phyloP scores from a whole-genome alignment of 2,888 invertebrate genomes.

The Apeira syringaria region DNA sequence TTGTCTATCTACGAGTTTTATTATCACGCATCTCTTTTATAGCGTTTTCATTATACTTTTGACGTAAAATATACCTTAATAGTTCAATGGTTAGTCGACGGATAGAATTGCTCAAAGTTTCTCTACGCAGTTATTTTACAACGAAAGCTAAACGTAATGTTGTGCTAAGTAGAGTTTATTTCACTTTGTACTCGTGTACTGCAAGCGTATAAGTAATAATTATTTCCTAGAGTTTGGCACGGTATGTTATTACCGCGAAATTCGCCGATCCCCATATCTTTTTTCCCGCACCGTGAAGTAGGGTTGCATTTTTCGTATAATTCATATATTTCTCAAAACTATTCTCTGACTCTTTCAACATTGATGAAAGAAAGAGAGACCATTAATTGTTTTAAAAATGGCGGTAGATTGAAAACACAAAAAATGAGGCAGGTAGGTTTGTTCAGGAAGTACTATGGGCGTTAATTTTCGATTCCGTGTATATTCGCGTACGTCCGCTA shows the following conservation, averaged over 20 bases:
- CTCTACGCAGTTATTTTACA: too few species aligned
- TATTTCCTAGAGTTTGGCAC: slow-evolving; percentile 36
- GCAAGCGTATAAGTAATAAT: slow-evolving; percentile 35
- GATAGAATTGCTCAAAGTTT: too few species aligned
- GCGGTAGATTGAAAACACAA: slow-evolving; percentile 13
- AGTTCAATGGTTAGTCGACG: too few species aligned
- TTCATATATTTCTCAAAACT: slow-evolving; percentile 37
- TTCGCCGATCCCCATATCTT: slow-evolving; percentile 23
- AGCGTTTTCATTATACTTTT: too few species aligned
- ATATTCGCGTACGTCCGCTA: slow-evolving; percentile 8
- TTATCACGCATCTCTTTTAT: too few species aligned
- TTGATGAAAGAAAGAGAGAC: slow-evolving; percentile 13
- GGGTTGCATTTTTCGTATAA: slow-evolving; percentile 29
- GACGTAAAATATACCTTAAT: too few species aligned
- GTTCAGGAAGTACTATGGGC: background rate
- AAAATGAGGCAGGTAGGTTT: background rate
- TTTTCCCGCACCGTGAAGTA: slow-evolving; percentile 29
- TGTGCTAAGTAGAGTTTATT: slow-evolving; percentile 16
- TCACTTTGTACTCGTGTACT: background rate
- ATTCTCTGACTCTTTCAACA: slow-evolving; percentile 17
- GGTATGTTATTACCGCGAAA: slow-evolving; percentile 40
- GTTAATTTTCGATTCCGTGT: background rate
- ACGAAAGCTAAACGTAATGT: too few species aligned
- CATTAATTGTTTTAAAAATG: slow-evolving; percentile 8
- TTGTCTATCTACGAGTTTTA: too few species aligned